Evolutionary conservation across 2,797 vertebrate species (phyloP).

Genomic region (Sarcophilus harrisii): DNA sequence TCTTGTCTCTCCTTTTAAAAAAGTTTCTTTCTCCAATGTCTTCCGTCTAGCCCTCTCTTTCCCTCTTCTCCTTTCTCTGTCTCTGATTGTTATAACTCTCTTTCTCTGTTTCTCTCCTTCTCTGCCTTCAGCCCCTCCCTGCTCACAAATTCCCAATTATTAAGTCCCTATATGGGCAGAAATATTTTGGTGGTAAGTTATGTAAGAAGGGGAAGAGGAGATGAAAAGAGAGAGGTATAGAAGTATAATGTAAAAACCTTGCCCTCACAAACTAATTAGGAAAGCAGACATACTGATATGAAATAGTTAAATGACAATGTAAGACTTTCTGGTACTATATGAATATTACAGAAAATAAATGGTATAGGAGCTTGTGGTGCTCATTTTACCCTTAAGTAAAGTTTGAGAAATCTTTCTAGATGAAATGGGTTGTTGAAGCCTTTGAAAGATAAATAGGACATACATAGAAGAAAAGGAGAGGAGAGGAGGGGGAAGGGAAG

Average conservation of each 20-base stretch:
- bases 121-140: not conserved
- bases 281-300: not conserved
- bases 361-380: not conserved
- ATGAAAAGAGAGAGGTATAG: not conserved
- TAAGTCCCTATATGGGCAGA: not conserved
- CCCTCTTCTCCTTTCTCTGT: not conserved
- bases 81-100: not conserved
- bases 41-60: not conserved
- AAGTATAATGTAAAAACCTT: not conserved
- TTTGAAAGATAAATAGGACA: not conserved
- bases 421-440: not conserved
- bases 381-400: not conserved
- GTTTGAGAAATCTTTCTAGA: not conserved
- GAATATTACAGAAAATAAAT: not conserved
- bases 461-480: not conserved
- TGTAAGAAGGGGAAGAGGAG: not conserved
- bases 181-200: not conserved
- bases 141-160: not conserved
- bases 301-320: not conserved
- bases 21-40: not conserved
- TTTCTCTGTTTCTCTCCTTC: not conserved
- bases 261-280: not conserved
- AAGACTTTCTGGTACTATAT: not conserved
- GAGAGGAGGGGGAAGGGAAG: not conserved
- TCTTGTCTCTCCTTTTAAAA: not conserved